These are phyloP conservation scores for Lineus longissimus DNA, from an alignment of 1,140 invertebrate species.

Conservation along the genomic window DNA sequence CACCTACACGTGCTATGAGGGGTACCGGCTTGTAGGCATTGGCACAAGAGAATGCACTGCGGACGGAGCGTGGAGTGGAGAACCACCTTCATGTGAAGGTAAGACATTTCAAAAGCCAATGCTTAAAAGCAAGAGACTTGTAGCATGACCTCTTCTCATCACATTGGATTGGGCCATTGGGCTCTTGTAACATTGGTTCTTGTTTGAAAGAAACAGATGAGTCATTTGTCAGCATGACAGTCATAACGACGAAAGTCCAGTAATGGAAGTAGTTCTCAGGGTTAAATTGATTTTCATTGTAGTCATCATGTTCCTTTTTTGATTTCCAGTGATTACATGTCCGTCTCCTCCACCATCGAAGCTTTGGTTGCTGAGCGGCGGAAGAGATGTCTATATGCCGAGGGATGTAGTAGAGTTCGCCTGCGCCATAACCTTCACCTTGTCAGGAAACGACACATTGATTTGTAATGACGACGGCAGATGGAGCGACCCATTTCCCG, in stretches of 20 bases:
- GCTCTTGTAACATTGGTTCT: background rate
- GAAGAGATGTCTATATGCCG: constrained; percentile 18
- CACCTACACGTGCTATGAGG: constrained; percentile 46
- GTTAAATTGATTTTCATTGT: no score
- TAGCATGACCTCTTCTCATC: no score
- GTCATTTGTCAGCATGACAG: background rate
- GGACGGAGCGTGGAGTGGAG: constrained; percentile 49
- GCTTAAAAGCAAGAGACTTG: no score
- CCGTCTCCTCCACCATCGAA: background rate
- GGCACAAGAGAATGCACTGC: constrained; percentile 61
- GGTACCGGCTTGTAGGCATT: constrained; percentile 75
- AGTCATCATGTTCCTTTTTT: background rate
- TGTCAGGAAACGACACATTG: constrained; percentile 38
- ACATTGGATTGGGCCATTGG: no score
- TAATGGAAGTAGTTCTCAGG: no score
- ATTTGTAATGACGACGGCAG: constrained; percentile 28
- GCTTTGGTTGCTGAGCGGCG: background rate
- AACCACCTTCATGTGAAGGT: constrained; percentile 38
- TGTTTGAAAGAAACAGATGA: background rate
- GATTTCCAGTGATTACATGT: background rate
- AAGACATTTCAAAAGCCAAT: constrained; percentile 7
- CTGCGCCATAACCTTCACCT: constrained; percentile 18
- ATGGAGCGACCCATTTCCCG: constrained; percentile 35
- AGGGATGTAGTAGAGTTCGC: constrained; percentile 20
- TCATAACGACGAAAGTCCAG: no score